phyloP scores from a whole-genome alignment of 1,140 invertebrate species.

The Tribolium madens region DNA sequence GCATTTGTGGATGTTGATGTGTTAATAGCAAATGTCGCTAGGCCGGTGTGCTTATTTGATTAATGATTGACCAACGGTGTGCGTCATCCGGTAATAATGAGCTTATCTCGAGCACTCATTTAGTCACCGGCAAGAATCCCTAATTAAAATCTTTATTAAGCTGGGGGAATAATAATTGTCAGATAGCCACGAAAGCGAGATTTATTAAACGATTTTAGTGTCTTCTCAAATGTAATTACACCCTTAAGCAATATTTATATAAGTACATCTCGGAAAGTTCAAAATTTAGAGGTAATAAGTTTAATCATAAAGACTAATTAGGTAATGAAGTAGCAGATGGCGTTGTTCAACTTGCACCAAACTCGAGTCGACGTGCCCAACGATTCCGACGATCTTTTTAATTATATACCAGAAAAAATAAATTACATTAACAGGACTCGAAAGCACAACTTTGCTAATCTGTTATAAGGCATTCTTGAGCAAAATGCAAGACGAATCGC shows the following conservation, averaged over 20 bases:
- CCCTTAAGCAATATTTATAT: conserved; percentile 36
- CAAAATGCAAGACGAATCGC: conserved; percentile 14
- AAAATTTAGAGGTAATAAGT: conserved; percentile 39
- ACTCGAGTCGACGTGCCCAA: background rate
- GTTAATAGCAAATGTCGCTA: conserved; percentile 40
- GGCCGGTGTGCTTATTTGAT: conserved; percentile 32
- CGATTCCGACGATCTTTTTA: background rate
- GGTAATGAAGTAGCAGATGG: conserved; percentile 34
- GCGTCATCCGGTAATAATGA: conserved; percentile 38
- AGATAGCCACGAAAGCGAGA: background rate
- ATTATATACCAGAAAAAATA: background rate
- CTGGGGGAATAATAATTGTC: conserved; percentile 1
- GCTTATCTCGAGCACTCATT: conserved; percentile 2
- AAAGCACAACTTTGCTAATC: background rate
- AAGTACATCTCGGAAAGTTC: conserved; percentile 30
- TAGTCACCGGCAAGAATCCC: background rate
- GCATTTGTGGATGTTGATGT: conserved; percentile 30
- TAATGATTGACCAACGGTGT: conserved; percentile 38
- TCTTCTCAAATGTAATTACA: conserved; percentile 22
- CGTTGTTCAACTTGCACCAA: conserved; percentile 23
- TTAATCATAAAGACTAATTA: conserved; percentile 39
- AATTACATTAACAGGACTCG: background rate
- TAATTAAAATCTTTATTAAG: conserved; percentile 15
- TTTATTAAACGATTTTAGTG: conserved; percentile 24
- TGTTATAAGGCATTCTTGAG: conserved; percentile 4